phyloP scores from a whole-genome alignment of 1,140 invertebrate genomes.

The Drosophila seguyi region DNA sequence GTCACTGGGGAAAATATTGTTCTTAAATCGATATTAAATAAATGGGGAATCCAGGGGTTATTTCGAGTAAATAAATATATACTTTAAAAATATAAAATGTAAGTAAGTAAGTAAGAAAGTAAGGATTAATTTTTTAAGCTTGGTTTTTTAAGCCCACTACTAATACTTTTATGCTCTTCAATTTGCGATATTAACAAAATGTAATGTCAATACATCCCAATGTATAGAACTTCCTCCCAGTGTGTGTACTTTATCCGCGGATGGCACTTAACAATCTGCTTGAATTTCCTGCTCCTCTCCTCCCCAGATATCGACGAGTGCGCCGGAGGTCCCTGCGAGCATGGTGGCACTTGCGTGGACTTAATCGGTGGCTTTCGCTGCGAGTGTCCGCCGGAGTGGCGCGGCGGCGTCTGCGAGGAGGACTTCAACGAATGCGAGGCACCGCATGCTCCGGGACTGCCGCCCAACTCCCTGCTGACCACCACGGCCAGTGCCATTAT shows the following conservation, averaged over 20 bases:
- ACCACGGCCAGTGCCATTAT: conserved; percentile 71
- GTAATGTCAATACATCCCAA: background rate
- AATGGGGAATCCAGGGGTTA: no score
- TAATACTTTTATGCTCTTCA: background rate
- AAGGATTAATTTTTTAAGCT: no score
- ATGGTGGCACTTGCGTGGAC: conserved; percentile 94
- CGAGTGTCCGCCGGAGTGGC: conserved; percentile 92
- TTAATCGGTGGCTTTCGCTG: conserved; percentile 91
- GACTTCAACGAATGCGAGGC: conserved; percentile 89
- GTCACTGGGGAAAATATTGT: conserved; percentile 25
- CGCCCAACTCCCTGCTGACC: conserved; percentile 85
- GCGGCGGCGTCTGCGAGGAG: conserved; percentile 92
- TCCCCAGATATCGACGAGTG: conserved; percentile 93
- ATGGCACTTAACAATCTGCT: conserved; percentile 55
- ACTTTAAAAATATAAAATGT: no score
- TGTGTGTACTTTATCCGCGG: conserved; percentile 47
- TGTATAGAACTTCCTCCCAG: background rate
- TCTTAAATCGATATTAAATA: background rate
- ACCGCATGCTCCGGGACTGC: conserved; percentile 68
- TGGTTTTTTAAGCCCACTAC: no score
- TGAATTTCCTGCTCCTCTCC: conserved; percentile 21
- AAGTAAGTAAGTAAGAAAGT: no score
- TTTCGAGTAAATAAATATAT: no score
- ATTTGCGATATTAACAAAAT: background rate
- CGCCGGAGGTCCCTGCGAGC: conserved; percentile 92